These are phyloP conservation scores for Tipula vernalis DNA, from an alignment of 2,888 invertebrate genomes.

Conservation along the genomic window DNA sequence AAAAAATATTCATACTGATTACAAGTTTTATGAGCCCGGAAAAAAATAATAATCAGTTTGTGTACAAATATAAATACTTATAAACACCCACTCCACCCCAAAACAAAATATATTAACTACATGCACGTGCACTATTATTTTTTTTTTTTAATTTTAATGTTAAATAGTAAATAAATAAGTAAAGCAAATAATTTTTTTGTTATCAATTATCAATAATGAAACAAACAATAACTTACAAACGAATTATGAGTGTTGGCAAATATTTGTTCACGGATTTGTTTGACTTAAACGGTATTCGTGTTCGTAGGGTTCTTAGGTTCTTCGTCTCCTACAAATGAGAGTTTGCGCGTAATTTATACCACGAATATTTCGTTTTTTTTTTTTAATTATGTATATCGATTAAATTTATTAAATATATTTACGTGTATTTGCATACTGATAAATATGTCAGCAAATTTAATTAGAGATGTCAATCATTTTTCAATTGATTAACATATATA, in stretches of 20 bases:
- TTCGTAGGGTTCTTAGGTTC: not conserved
- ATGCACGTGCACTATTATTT: not conserved
- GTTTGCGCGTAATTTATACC: not conserved
- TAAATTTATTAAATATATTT: not conserved
- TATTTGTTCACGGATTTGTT: not conserved
- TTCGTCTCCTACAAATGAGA: too few relatives aligned
- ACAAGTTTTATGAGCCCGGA: not conserved
- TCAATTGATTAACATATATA: not conserved
- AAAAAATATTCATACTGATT: not conserved
- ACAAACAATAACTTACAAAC: not conserved
- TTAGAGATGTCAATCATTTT: not conserved
- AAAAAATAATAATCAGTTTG: not conserved
- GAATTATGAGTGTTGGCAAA: not conserved
- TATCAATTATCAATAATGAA: not conserved
- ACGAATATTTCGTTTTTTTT: not conserved
- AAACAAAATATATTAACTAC: not conserved
- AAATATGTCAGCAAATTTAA: not conserved
- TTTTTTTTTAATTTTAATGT: not conserved
- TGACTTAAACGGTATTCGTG: not conserved
- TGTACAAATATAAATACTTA: not conserved
- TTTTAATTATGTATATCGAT: not conserved
- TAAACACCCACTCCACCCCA: not conserved
- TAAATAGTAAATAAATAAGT: not conserved
- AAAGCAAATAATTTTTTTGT: not conserved
- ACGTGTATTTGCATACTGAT: not conserved